Evolutionary conservation across 2,113 vertebrate genomes (phyloP).

Genomic region (Strigops habroptila): DNA sequence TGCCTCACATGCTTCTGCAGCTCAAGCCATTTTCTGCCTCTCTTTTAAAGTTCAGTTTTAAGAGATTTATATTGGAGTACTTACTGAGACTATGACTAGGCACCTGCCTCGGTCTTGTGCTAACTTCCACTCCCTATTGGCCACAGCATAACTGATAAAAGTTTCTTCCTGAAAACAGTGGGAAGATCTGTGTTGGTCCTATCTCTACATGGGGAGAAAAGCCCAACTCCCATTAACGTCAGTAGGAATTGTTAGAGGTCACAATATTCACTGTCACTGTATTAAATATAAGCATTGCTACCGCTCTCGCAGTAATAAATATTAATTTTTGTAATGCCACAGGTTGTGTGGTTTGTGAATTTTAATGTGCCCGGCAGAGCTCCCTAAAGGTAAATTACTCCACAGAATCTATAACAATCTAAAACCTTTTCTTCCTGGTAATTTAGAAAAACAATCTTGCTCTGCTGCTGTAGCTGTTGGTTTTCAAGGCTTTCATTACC

Average conservation of each 20-base stretch:
- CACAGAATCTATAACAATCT: background rate
- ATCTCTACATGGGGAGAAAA: background rate
- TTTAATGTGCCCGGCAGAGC: background rate
- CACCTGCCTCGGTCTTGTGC: background rate
- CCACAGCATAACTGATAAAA: background rate
- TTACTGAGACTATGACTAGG: background rate
- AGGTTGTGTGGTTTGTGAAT: background rate
- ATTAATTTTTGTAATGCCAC: background rate
- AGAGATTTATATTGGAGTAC: background rate
- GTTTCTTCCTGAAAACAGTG: background rate
- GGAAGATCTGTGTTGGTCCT: background rate
- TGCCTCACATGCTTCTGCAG: background rate
- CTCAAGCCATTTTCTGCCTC: background rate
- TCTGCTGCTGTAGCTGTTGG: slow-evolving; percentile 1
- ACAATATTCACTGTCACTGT: background rate
- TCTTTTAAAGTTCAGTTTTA: background rate
- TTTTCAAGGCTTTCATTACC: slow-evolving; percentile 34
- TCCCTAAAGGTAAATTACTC: background rate
- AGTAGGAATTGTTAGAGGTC: background rate
- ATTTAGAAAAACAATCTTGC: slow-evolving; percentile 15
- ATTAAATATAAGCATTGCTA: background rate
- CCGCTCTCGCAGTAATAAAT: background rate
- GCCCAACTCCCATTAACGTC: background rate
- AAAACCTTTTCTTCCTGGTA: background rate
- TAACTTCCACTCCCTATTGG: accelerated